Evolutionary conservation across 2,113 vertebrate genomes (phyloP).

Genomic region (Colaptes auratus): DNA sequence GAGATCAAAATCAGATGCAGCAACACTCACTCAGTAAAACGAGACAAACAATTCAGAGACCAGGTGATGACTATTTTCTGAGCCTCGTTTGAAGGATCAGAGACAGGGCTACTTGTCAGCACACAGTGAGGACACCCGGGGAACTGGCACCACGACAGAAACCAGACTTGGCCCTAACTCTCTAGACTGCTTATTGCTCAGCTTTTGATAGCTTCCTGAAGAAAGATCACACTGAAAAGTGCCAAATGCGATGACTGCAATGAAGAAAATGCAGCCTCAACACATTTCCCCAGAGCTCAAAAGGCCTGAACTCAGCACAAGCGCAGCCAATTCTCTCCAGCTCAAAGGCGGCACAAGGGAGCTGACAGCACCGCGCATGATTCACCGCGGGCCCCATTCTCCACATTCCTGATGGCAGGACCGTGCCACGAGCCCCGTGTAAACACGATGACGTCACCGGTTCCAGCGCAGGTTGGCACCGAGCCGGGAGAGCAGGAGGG

Average conservation of each 20-base stretch:
- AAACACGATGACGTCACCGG: conserved; percentile 37
- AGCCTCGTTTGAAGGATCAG: neutral
- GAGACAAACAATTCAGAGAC: neutral
- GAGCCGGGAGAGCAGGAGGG: neutral
- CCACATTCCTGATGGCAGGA: conserved; percentile 31
- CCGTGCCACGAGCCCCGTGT: conserved; percentile 43
- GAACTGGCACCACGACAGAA: neutral
- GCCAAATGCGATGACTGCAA: conserved; percentile 76
- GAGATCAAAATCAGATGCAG: neutral
- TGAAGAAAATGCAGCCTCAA: conserved; percentile 86
- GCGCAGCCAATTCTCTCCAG: conserved; percentile 58
- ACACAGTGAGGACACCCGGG: neutral
- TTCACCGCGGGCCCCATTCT: conserved; percentile 65
- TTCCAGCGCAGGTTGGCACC: neutral
- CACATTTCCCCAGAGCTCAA: conserved; percentile 80
- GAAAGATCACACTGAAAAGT: conserved; percentile 80
- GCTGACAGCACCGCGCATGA: conserved; percentile 67
- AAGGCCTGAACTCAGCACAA: conserved; percentile 89
- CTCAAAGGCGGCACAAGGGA: conserved; percentile 23
- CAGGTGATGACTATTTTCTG: neutral
- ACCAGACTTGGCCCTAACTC: neutral
- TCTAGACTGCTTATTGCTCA: conserved; percentile 80
- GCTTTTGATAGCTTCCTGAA: conserved; percentile 80
- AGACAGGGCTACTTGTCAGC: neutral
- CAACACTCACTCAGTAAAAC: neutral